A percentile compares a stretch with the other conserved stretches of the same genome.
These are phyloP conservation scores for Tyrannus savana DNA, from an alignment of 2,113 vertebrate genomes.

Conservation along the genomic window DNA sequence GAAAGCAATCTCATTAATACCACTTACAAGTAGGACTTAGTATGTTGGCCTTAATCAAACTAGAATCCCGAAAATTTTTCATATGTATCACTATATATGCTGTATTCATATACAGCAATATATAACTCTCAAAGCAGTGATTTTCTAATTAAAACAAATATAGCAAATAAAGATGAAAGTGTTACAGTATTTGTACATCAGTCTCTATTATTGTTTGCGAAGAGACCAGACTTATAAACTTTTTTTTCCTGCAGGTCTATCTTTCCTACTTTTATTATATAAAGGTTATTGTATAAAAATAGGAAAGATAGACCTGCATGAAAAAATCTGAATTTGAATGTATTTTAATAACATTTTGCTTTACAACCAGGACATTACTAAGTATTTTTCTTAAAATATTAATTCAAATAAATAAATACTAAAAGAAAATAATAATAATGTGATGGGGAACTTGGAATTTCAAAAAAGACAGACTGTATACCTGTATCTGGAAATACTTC, in stretches of 20 bases:
- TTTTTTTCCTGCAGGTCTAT: background rate
- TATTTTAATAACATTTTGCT: background rate
- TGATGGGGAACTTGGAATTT: background rate
- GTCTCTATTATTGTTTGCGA: background rate
- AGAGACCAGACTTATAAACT: background rate
- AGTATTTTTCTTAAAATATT: background rate
- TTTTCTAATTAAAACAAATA: background rate
- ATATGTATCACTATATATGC: background rate
- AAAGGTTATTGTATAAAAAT: too few relatives aligned
- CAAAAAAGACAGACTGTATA: background rate
- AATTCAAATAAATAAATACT: background rate
- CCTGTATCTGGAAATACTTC: background rate
- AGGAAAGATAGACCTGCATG: too few relatives aligned
- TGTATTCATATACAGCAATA: background rate
- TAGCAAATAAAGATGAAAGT: background rate
- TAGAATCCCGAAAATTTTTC: background rate
- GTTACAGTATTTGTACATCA: background rate
- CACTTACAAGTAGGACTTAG: background rate
- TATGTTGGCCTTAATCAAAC: background rate
- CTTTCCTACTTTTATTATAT: background rate
- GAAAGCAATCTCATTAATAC: background rate
- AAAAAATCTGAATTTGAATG: background rate
- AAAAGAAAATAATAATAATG: background rate
- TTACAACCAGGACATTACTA: accelerated
- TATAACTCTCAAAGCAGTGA: background rate